Conservation (phyloP, 2,888 invertebrate species). For the Lasioglossum malachurum region DNA sequence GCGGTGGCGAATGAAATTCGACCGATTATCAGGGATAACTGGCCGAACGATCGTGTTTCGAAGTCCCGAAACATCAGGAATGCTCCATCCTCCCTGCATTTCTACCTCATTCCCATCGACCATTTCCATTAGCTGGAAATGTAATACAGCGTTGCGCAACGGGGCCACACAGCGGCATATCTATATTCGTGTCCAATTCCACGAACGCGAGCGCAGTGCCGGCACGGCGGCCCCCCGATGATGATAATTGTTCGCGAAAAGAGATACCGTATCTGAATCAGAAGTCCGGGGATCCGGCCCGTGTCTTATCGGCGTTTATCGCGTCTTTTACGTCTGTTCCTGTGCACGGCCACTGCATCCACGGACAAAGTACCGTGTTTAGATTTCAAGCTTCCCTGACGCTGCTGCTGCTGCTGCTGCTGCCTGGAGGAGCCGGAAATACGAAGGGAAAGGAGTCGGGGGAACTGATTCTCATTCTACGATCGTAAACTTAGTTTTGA, state of each 20-base stretch:
- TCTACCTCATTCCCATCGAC: conserved; percentile 69
- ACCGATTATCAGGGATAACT: conserved; percentile 74
- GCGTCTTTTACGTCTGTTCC: conserved; percentile 15
- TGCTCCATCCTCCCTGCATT: conserved; percentile 63
- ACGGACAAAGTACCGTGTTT: conserved; percentile 20
- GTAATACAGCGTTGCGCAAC: conserved; percentile 67
- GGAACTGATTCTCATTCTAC: conserved; percentile 63
- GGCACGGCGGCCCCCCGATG: conserved; percentile 11
- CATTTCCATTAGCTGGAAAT: conserved; percentile 74
- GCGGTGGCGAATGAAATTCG: conserved; percentile 70
- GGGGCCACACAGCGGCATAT: conserved; percentile 22
- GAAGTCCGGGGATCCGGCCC: neutral
- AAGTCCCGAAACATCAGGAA: conserved; percentile 75
- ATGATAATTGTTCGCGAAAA: conserved; percentile 57
- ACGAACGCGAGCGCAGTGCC: neutral
- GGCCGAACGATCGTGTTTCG: conserved; percentile 70
- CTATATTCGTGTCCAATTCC: conserved; percentile 27
- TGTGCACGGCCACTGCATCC: neutral
- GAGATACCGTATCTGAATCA: conserved; percentile 30
- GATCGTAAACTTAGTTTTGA: conserved; percentile 68
- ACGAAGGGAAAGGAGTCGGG: conserved; percentile 44
- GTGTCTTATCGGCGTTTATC: conserved; percentile 23
- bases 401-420: conserved; percentile 4
- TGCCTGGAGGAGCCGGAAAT: conserved; percentile 23
- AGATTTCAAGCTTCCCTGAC: conserved; percentile 19